A percentile compares a stretch with the other conserved stretches of the same genome.
Evolutionary conservation across 2,113 vertebrate species (phyloP).

Genomic region (Smithornis capensis): DNA sequence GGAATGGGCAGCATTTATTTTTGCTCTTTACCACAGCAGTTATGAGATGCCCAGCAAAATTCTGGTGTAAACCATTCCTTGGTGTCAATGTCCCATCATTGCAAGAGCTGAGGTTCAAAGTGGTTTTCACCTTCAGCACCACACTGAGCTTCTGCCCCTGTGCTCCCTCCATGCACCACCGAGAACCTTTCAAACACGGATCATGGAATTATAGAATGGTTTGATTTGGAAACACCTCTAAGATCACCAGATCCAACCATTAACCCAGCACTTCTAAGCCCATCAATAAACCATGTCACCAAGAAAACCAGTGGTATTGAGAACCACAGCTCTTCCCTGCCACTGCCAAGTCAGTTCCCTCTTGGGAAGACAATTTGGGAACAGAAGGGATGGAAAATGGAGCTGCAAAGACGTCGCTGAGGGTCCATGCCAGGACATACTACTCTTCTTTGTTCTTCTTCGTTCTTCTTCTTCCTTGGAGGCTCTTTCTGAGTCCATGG

Average conservation of each 20-base stretch:
- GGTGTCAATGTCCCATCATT: neutral
- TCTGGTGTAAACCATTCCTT: accelerated
- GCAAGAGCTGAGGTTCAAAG: neutral
- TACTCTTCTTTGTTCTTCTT: neutral
- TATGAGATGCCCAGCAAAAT: neutral
- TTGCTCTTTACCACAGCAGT: neutral
- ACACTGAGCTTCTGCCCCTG: neutral
- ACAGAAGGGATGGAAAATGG: neutral
- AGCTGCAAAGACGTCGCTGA: neutral
- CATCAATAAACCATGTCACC: too few species aligned
- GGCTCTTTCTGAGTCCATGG: neutral
- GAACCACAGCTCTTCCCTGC: neutral
- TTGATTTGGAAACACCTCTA: neutral
- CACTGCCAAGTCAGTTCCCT: neutral
- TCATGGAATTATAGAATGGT: neutral
- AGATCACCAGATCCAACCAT: neutral
- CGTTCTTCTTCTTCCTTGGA: neutral
- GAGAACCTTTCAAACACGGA: neutral
- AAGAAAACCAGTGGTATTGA: neutral
- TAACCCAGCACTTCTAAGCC: neutral
- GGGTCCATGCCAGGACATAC: neutral
- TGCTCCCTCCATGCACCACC: neutral
- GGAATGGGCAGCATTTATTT: neutral
- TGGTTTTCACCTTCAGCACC: neutral
- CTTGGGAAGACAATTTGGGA: neutral